A percentile compares a stretch with the other conserved stretches of the same genome.
Conservation (phyloP, 2,113 vertebrate genomes). For the Himantopus leucocephalus region DNA sequence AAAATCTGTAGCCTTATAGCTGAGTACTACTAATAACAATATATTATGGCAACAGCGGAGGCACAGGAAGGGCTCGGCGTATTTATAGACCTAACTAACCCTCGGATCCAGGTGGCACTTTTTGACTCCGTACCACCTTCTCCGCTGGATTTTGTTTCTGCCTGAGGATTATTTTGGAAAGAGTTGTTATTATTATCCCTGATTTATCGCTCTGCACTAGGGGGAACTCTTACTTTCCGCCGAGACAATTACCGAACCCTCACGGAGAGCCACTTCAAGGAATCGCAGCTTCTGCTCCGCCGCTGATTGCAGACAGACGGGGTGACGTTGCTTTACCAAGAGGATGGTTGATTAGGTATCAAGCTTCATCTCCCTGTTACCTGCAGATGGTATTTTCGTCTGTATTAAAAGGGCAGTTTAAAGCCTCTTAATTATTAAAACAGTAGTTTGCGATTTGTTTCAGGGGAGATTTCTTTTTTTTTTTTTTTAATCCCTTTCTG, state of each 20-base stretch:
- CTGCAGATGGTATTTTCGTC: background rate
- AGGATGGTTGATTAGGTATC: background rate
- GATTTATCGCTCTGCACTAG: constrained; percentile 73
- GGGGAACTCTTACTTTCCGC: constrained; percentile 70
- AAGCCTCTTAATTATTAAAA: background rate
- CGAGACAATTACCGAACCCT: constrained; percentile 70
- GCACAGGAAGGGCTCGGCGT: background rate
- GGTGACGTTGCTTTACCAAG: background rate
- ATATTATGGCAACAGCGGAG: background rate
- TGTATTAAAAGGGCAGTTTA: background rate
- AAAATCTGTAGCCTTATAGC: background rate
- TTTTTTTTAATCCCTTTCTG: background rate
- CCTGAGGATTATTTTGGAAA: constrained; percentile 78
- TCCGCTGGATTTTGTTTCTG: constrained; percentile 70
- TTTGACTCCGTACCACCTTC: constrained; percentile 71
- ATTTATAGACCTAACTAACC: constrained; percentile 47
- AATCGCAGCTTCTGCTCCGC: background rate
- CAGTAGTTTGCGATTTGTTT: background rate
- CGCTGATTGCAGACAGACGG: constrained; percentile 19
- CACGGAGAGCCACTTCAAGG: constrained; percentile 67
- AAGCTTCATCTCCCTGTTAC: background rate
- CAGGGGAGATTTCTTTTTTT: background rate
- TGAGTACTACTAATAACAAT: background rate
- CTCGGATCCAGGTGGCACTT: constrained; percentile 46
- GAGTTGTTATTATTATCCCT: constrained; percentile 77